phyloP scores from a whole-genome alignment of 2,797 vertebrate species.

The Dendrocincla tyrannina region DNA sequence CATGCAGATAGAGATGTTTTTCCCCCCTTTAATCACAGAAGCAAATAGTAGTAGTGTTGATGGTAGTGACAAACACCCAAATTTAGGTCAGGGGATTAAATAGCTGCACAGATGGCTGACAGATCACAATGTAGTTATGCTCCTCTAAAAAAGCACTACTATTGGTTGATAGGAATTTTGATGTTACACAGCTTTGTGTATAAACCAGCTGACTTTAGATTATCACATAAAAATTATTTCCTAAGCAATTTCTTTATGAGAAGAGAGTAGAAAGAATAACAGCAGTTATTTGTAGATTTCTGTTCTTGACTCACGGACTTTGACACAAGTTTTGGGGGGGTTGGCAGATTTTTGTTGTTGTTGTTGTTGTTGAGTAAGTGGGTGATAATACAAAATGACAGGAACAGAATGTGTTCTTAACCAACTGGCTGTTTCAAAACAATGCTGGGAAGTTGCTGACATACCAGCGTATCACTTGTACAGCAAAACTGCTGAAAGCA shows the following conservation, averaged over 20 bases:
- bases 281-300: background rate
- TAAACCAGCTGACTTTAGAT: background rate
- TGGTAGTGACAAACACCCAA: background rate
- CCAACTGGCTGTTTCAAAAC: background rate
- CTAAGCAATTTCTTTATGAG: background rate
- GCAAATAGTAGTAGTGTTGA: background rate
- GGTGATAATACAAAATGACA: background rate
- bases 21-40: background rate
- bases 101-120: background rate
- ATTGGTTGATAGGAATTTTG: background rate
- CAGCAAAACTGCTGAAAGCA: background rate
- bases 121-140: background rate
- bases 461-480: background rate
- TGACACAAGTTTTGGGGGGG: background rate
- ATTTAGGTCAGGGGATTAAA: background rate
- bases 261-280: background rate
- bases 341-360: background rate
- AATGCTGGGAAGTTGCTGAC: constrained; percentile 28
- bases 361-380: background rate
- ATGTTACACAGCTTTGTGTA: background rate
- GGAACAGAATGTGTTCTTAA: background rate
- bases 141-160: background rate
- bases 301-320: background rate
- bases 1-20: background rate
- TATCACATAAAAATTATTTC: background rate